Conservation (phyloP, 2,113 vertebrate genomes). For the Anoplopoma fimbria region DNA sequence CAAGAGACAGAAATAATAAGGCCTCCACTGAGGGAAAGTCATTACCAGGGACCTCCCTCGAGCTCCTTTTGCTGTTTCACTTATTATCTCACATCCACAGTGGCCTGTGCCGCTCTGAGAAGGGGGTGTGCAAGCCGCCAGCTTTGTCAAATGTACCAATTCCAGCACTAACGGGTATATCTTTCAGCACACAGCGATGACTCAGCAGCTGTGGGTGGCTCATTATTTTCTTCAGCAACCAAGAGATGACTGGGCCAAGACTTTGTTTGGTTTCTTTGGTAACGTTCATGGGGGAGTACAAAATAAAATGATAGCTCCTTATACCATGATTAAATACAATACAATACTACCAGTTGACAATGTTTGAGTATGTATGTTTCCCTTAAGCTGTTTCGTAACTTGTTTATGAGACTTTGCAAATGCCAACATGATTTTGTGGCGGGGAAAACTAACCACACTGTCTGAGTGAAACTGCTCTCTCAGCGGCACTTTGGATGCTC, state of each 20-base stretch:
- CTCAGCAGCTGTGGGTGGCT: conserved; percentile 64
- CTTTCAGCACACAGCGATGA: conserved; percentile 52
- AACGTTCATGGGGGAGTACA: conserved; percentile 17
- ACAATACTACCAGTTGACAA: conserved; percentile 2
- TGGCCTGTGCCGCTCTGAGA: conserved; percentile 34
- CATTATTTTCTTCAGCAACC: conserved; percentile 71
- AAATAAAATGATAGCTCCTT: conserved; percentile 30
- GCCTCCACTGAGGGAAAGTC: conserved; percentile 51
- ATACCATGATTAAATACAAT: conserved; percentile 23
- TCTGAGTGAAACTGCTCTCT: conserved; percentile 16
- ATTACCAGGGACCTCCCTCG: conserved; percentile 61
- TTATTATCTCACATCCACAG: conserved; percentile 60
- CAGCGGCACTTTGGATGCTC: neutral
- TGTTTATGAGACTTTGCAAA: conserved; percentile 33
- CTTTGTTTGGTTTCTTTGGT: conserved; percentile 60
- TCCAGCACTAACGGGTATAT: conserved; percentile 43
- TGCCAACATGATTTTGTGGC: conserved; percentile 8
- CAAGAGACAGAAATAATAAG: conserved; percentile 65
- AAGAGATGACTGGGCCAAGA: conserved; percentile 39
- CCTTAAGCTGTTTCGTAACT: neutral
- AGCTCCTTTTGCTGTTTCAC: conserved; percentile 61
- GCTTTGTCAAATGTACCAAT: conserved; percentile 52
- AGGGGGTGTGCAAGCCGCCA: conserved; percentile 30
- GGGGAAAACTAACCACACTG: neutral
- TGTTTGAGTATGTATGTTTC: neutral